Base-by-base conservation (phyloP, 2,113 vertebrate genomes). In the Corydoras sp. region DNA sequence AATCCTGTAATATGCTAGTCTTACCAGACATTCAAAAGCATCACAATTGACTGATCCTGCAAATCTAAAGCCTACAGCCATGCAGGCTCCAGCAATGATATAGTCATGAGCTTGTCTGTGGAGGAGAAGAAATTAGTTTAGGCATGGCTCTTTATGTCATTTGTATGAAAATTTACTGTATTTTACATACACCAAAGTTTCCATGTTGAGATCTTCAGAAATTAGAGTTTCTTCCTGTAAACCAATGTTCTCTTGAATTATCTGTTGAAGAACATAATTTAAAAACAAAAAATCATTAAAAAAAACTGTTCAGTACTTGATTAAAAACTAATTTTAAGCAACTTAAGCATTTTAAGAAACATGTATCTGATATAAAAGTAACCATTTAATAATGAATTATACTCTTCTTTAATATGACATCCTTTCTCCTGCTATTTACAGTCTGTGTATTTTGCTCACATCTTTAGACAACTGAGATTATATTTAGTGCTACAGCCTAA, bases 101-200 rank as follows among this genome's bases (percentile, higher is more conserved):
- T 99, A 98, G 81, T 97, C 93, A 4, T 98, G 94, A 53, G 96
- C 97, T 89, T 99, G 97, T 74, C 97, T 98, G 77, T 58, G 84
- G 81, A 71, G 62, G 75, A 14, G 74, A n/a, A 50, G 3, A 74
- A 53, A 53, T 53, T 53, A 53, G 5, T 53, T 10, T 12, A 12
- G 3, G 51, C 51, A 8, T 8, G 51, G 13, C 51, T 14, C 51
- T 10, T 14, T 10, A 53, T 53, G 51, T 12, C 10, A 12, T 14
- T 53, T 12, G 5, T 53, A 53, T 3, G 35, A 43, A 43, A 43
- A 4, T 2, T 43, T 24, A 24, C 35, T 43, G 35, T 5, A 43
- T 43, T 43, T 43, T 43, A 94, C 95, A 94, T 84, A 98, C 97
- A 91, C 91, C 83, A 98, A 87, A 0, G 95, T 98, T 83, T 98